phyloP scores from a whole-genome alignment of 2,797 vertebrate species.

The Xiphorhynchus erythropygius region DNA sequence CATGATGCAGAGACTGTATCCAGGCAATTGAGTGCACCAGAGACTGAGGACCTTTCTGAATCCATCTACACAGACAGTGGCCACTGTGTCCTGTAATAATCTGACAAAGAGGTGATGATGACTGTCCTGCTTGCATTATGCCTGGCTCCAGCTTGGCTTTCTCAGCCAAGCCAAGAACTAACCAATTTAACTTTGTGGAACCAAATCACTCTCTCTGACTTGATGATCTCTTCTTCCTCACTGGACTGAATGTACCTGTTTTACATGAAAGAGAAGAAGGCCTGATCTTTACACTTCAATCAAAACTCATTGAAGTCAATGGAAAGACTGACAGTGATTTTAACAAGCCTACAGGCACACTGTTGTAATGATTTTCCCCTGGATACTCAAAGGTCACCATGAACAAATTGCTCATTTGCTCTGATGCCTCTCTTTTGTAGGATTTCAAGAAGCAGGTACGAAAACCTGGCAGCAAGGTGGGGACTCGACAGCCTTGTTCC shows the following conservation, averaged over 20 bases:
- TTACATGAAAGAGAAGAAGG: background rate
- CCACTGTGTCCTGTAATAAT: background rate
- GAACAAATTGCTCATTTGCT: background rate
- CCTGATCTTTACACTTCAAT: background rate
- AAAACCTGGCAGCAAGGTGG: background rate
- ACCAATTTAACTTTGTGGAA: background rate
- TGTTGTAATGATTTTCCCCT: background rate
- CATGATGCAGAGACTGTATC: background rate
- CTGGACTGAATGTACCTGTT: background rate
- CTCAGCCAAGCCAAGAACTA: background rate
- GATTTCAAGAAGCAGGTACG: background rate
- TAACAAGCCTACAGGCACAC: background rate
- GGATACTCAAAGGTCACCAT: background rate
- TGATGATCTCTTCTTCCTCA: background rate
- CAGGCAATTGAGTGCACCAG: background rate
- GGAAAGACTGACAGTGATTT: background rate
- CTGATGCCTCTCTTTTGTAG: background rate
- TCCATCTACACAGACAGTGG: background rate
- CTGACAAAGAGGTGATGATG: background rate
- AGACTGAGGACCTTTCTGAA: background rate
- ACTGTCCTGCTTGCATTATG: background rate
- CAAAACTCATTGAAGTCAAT: background rate
- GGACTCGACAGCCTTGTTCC: background rate
- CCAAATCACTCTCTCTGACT: background rate
- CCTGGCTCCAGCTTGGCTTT: background rate